A percentile compares a stretch with the other conserved stretches of the same genome.
Conservation (phyloP, 2,797 vertebrate species). For the Lophotriccus pileatus region DNA sequence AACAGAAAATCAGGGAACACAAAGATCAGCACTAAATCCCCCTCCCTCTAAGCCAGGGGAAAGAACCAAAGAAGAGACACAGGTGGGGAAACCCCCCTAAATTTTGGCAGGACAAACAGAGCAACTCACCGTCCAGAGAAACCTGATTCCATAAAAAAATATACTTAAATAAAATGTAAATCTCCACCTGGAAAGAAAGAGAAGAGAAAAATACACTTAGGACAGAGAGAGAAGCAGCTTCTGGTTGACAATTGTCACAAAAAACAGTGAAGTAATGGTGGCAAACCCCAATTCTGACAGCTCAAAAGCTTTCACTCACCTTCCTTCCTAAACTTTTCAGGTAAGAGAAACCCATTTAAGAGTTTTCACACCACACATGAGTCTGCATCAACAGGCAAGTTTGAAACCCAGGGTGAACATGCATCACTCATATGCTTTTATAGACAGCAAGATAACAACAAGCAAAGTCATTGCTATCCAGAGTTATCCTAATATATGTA, state of each 20-base stretch:
- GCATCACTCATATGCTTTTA: neutral
- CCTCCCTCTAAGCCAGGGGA: neutral
- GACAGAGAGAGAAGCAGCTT: neutral
- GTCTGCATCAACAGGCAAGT: neutral
- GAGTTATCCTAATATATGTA: neutral
- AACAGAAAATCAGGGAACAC: neutral
- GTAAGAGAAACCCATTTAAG: neutral
- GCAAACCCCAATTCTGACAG: neutral
- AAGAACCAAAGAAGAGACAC: neutral
- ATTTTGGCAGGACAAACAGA: neutral
- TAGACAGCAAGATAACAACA: neutral
- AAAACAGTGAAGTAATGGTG: neutral
- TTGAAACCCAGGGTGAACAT: neutral
- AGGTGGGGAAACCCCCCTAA: neutral
- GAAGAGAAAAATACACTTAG: neutral
- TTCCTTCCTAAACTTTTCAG: neutral
- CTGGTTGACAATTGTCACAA: neutral
- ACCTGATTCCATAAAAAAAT: constrained; percentile 91
- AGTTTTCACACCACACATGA: neutral
- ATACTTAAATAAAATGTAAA: constrained; percentile 93
- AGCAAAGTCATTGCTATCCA: neutral
- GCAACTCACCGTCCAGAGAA: constrained; percentile 92
- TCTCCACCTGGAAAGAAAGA: constrained; percentile 87
- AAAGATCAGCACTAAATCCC: neutral
- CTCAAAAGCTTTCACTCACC: neutral